Conservation (phyloP, 1,140 invertebrate species). For the Parasteatoda tepidariorum region DNA sequence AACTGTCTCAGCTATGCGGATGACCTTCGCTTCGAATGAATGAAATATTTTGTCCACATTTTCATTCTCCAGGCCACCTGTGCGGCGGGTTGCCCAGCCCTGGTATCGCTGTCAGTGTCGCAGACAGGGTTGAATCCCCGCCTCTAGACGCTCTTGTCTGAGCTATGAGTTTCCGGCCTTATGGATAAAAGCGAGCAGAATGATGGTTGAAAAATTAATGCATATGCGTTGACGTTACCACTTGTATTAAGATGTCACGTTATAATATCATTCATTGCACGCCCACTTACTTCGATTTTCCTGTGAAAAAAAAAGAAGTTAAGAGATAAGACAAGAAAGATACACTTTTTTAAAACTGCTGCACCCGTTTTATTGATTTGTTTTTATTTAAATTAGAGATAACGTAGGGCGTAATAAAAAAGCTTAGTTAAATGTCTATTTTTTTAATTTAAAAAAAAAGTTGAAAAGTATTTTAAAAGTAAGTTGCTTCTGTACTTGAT, state of each 20-base stretch:
- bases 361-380: too few species aligned
- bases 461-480: too few species aligned
- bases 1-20: too few species aligned
- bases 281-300: neutral
- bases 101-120: neutral
- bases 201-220: neutral
- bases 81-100: neutral
- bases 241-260: neutral
- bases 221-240: neutral
- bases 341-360: too few species aligned
- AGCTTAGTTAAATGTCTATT: too few species aligned
- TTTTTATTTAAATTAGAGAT: too few species aligned
- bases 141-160: neutral
- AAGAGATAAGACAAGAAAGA: neutral
- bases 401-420: too few species aligned
- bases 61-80: neutral
- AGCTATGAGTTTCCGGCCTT: neutral
- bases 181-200: neutral
- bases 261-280: neutral
- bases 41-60: neutral
- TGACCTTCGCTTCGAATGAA: neutral
- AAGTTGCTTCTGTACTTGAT: too few species aligned
- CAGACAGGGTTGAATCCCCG: too few species aligned
- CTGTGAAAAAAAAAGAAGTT: neutral
- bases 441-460: too few species aligned